Base-by-base conservation (phyloP, 2,113 vertebrate genomes). In the Pomatorhinus ruficollis region DNA sequence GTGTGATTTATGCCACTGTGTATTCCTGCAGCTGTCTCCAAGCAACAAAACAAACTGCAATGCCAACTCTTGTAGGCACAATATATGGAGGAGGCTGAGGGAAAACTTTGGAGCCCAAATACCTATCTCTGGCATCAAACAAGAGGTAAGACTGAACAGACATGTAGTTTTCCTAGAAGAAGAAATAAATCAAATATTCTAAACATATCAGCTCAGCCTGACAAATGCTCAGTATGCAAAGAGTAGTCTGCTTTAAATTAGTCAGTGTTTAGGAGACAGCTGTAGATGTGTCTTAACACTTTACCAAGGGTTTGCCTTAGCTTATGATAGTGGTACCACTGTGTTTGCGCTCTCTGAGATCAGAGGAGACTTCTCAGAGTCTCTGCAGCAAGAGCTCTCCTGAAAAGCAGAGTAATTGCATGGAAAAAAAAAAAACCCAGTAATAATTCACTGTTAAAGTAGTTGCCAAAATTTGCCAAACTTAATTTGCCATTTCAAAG, bases 1-100 rank as follows among this genome's bases (percentile, higher is more conserved):
- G 91, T 97, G 96, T 96, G 95, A 97, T 95, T 94, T 96, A 71
- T 96, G 61, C 56, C 72, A 63, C 87, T 87, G 50, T 90, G 83
- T 25, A 28, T 95, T 87, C 90, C 87, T 94, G 97, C 95, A 97
- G 76, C 91, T 97, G 97, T 97, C 94, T 97, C 97, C 63, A 95
- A 93, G 97, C 92, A 98, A 97, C 95, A 83, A 95, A 95, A 87
- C 75, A 89, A 96, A 91, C 59, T 82, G 54, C 80, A 74, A 22
- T 92, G 77, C 69, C 91, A 95, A 45, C 64, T 90, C 39, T 76
- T 92, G 65, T 75, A 78, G 5, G 8, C 40, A 68, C 60, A 82
- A 21, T 70, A 59, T 61, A 49, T 2, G 6, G 50, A 86, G 42
- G 12, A 33, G 66, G 21, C n/a, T 83, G 79, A 91, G 57, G n/a